Percentiles rank a stretch among this genome's conserved stretches.
Evolutionary conservation across 1,140 invertebrate species (phyloP).

Genomic region (Anastatus disparis): DNA sequence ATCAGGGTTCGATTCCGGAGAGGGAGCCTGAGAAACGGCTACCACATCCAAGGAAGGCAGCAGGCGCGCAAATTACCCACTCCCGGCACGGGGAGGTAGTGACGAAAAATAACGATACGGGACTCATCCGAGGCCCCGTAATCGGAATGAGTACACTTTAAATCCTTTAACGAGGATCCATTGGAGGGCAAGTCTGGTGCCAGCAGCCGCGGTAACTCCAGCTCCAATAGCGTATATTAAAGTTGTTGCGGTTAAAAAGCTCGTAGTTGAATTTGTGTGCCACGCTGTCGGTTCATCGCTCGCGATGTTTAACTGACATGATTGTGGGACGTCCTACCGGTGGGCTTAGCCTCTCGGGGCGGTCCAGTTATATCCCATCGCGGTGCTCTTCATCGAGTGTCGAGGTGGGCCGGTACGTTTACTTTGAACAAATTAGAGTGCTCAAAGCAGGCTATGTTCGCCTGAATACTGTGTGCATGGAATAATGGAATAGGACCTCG

Average conservation of each 20-base stretch:
- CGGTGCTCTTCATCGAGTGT: constrained; percentile 62
- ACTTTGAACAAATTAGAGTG: constrained; percentile 71
- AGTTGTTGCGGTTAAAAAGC: constrained; percentile 85
- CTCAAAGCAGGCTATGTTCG: constrained; percentile 79
- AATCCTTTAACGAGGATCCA: constrained; percentile 75
- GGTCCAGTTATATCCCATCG: constrained; percentile 20
- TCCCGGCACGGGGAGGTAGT: constrained; percentile 82
- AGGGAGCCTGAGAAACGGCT: constrained; percentile 83
- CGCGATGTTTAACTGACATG: constrained; percentile 63
- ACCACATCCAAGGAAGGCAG: constrained; percentile 90
- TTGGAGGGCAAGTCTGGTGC: constrained; percentile 93
- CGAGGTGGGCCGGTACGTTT: constrained; percentile 75
- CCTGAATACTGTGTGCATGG: constrained; percentile 82
- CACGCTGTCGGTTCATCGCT: constrained; percentile 70
- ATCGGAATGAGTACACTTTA: constrained; percentile 88
- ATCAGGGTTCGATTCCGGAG: constrained; percentile 74
- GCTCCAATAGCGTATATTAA: constrained; percentile 91
- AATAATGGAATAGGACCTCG: constrained; percentile 84
- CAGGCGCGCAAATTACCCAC: constrained; percentile 86
- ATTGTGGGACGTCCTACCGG: constrained; percentile 61
- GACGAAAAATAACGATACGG: constrained; percentile 89
- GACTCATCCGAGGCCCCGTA: constrained; percentile 71
- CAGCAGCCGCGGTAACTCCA: constrained; percentile 92
- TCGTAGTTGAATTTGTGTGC: constrained; percentile 78
- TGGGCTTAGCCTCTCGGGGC: too few relatives aligned